phyloP scores from a whole-genome alignment of 2,888 invertebrate genomes.

The Aelia acuminata region DNA sequence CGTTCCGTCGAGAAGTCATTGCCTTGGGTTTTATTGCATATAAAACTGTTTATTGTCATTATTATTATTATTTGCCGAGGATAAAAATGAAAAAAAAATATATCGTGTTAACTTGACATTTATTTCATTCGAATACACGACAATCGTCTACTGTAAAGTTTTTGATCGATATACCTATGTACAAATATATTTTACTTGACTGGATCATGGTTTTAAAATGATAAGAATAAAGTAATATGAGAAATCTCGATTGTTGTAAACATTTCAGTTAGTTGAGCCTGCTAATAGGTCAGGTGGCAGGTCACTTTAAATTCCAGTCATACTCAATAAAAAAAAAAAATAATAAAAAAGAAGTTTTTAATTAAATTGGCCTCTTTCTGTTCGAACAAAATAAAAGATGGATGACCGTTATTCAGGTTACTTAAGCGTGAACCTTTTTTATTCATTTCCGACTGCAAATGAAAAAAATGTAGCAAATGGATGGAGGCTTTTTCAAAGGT shows the following conservation, averaged over 20 bases:
- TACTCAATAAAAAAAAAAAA: neutral
- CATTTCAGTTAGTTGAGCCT: neutral
- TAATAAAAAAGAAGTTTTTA: neutral
- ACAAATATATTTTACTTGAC: no score
- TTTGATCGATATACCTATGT: neutral
- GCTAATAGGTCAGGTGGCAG: neutral
- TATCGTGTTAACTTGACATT: neutral
- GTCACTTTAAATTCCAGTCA: constrained; percentile 1
- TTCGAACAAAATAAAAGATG: neutral
- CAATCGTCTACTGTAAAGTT: neutral
- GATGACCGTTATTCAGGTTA: constrained; percentile 3
- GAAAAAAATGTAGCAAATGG: neutral
- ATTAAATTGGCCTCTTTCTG: neutral
- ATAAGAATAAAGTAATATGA: no score
- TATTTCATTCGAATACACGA: neutral
- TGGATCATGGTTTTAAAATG: no score
- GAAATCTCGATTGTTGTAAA: no score
- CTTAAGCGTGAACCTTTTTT: neutral
- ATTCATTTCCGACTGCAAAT: neutral
- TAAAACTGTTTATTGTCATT: neutral
- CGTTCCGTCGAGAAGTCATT: neutral
- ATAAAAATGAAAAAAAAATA: neutral
- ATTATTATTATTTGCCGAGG: neutral
- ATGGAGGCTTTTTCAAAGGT: neutral
- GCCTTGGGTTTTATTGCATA: neutral